A percentile compares a stretch with the other conserved stretches of the same genome.
phyloP scores from a whole-genome alignment of 2,797 vertebrate genomes.

The Phataginus tetradactyla region DNA sequence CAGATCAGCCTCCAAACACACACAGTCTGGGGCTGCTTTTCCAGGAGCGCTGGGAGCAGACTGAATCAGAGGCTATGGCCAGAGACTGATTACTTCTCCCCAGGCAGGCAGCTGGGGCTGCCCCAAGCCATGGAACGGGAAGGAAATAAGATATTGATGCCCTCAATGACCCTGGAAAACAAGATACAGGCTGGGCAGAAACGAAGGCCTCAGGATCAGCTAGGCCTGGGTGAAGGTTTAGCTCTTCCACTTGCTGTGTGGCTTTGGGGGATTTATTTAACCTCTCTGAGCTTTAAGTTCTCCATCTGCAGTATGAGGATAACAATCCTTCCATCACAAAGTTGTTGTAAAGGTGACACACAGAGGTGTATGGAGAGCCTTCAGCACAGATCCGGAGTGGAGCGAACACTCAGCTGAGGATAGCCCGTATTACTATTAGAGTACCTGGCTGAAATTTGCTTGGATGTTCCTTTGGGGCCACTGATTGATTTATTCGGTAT shows the following conservation, averaged over 20 bases:
- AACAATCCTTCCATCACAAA: background rate
- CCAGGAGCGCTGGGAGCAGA: slow-evolving; percentile 35
- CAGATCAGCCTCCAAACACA: background rate
- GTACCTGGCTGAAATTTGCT: background rate
- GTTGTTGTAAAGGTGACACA: background rate
- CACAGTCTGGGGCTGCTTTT: background rate
- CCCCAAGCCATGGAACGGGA: background rate
- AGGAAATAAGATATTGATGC: background rate
- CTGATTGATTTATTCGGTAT: background rate
- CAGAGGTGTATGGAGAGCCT: background rate
- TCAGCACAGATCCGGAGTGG: background rate
- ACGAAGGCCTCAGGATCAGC: background rate
- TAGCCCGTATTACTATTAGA: background rate
- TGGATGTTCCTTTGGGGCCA: background rate
- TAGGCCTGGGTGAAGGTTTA: background rate
- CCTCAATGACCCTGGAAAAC: background rate
- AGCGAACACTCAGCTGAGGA: background rate
- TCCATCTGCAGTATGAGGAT: background rate
- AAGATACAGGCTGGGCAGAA: background rate
- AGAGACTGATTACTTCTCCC: background rate
- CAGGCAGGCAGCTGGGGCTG: background rate
- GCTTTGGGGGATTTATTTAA: background rate
- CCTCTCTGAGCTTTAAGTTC: background rate
- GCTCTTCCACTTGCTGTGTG: background rate
- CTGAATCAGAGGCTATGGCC: background rate